phyloP scores from a whole-genome alignment of 2,888 invertebrate genomes.

The Tryphoninae sp. region DNA sequence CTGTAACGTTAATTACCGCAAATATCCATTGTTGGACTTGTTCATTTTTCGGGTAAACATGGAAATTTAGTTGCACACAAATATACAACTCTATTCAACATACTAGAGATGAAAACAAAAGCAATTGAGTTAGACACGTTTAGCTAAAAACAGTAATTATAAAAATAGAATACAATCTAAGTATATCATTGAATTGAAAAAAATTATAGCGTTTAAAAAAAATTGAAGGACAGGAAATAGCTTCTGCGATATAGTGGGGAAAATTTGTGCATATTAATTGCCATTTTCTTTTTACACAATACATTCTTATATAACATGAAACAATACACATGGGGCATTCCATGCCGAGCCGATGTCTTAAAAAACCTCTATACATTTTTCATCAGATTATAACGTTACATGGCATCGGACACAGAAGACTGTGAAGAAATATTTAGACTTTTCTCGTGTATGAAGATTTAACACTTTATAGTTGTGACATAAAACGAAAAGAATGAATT shows the following conservation, averaged over 20 bases:
- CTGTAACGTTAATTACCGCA: neutral
- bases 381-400: neutral
- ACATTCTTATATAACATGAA: neutral
- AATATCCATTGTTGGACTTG: neutral
- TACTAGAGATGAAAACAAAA: neutral
- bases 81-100: too few relatives aligned
- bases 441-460: neutral
- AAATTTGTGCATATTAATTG: neutral
- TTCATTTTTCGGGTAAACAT: neutral
- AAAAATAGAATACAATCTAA: too few relatives aligned
- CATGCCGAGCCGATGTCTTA: neutral
- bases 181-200: too few relatives aligned
- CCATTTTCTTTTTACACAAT: neutral
- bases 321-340: neutral
- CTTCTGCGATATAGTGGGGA: neutral
- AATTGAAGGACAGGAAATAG: too few relatives aligned
- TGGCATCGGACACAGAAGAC: neutral
- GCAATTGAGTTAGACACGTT: neutral
- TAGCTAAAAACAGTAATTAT: too few relatives aligned
- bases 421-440: neutral
- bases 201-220: too few relatives aligned
- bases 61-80: neutral
- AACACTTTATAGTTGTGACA: neutral
- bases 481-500: neutral
- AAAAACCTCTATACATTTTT: neutral